Conservation (phyloP, 2,888 invertebrate species). For the Copidosoma aretas region DNA sequence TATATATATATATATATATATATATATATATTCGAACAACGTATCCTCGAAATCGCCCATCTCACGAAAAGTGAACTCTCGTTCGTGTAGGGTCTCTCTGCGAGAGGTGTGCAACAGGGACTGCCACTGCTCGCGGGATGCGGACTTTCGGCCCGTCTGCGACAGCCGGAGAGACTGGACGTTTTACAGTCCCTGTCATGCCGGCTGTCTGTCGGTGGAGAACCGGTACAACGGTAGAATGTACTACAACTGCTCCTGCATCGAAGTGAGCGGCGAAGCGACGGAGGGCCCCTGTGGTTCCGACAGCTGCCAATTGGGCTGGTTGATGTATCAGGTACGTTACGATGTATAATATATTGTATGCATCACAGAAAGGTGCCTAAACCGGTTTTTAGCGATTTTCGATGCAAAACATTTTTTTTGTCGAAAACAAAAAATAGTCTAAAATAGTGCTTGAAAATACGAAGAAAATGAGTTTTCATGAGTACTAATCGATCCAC, state of each 20-base stretch:
- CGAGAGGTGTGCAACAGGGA: constrained; percentile 66
- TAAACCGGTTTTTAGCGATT: too few species aligned
- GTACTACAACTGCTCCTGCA: constrained; percentile 66
- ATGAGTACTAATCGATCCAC: too few species aligned
- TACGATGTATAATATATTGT: neutral
- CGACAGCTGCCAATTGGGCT: constrained; percentile 63
- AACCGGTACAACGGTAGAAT: constrained; percentile 62
- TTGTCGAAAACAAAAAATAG: too few species aligned
- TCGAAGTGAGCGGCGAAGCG: constrained; percentile 56
- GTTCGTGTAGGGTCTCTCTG: constrained; percentile 53
- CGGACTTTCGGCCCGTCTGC: constrained; percentile 71
- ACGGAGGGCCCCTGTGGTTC: constrained; percentile 67
- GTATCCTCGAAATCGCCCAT: too few species aligned
- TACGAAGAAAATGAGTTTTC: too few species aligned
- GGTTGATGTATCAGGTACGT: constrained; percentile 62
- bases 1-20: too few species aligned
- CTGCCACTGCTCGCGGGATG: constrained; percentile 65
- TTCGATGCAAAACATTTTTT: too few species aligned
- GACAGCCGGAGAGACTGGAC: constrained; percentile 65
- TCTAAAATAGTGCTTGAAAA: too few species aligned
- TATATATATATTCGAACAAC: too few species aligned
- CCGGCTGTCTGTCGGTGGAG: constrained; percentile 68
- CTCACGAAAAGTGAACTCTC: too few species aligned
- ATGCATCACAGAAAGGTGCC: too few species aligned
- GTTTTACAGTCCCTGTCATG: constrained; percentile 77